A percentile compares a stretch with the other conserved stretches of the same genome.
Evolutionary conservation across 2,888 invertebrate genomes (phyloP).

Genomic region (Oligia fasciuncula): DNA sequence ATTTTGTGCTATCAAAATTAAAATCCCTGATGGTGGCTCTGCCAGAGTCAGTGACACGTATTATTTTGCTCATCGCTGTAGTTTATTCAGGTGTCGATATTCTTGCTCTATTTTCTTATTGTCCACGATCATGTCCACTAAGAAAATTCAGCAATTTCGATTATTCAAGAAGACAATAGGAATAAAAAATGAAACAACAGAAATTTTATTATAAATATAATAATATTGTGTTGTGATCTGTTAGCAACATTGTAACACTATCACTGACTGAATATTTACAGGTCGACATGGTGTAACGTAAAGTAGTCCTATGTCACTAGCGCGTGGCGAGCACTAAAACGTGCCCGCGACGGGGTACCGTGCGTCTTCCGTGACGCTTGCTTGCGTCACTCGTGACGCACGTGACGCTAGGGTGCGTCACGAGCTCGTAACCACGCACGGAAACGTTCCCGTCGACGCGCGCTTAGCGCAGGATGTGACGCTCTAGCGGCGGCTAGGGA

Average conservation of each 20-base stretch:
- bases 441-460: conserved; percentile 57
- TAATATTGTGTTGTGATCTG: conserved; percentile 82
- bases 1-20: too few species aligned
- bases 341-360: conserved; percentile 29
- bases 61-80: too few species aligned
- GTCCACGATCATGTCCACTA: background rate
- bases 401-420: conserved; percentile 12
- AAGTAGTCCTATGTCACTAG: conserved; percentile 5
- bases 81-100: background rate
- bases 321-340: conserved; percentile 48
- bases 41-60: too few species aligned
- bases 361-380: conserved; percentile 12
- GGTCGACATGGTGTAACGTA: conserved; percentile 25
- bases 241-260: conserved; percentile 49
- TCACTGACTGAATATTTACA: conserved; percentile 53
- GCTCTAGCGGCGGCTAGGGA: conserved; percentile 77
- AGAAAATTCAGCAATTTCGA: background rate
- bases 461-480: conserved; percentile 75
- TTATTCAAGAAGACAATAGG: background rate
- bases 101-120: background rate
- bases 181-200: conserved; percentile 26
- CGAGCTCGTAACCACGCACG: conserved; percentile 52
- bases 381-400: too few species aligned
- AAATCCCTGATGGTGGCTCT: too few species aligned
- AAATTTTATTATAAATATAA: conserved; percentile 83